These are phyloP conservation scores for Turdus rufiventris DNA, from an alignment of 2,113 vertebrate genomes.

Conservation along the genomic window DNA sequence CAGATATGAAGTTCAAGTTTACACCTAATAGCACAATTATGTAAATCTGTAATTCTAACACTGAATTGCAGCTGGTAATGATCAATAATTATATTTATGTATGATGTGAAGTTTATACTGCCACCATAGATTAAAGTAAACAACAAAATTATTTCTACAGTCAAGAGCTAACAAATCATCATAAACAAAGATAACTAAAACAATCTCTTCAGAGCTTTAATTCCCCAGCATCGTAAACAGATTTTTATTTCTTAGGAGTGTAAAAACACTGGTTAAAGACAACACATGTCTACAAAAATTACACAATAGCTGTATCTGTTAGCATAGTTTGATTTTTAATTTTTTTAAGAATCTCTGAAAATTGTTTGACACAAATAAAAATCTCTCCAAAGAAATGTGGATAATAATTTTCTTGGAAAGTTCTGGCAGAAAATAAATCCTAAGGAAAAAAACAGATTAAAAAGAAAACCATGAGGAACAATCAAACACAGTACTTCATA, in stretches of 20 bases:
- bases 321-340: neutral
- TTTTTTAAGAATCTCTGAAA: conserved; percentile 14
- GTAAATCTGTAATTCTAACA: conserved; percentile 81
- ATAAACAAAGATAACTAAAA: conserved; percentile 74
- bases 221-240: conserved; percentile 64
- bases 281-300: conserved; percentile 46
- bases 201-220: conserved; percentile 73
- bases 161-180: conserved; percentile 75
- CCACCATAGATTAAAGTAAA: conserved; percentile 80
- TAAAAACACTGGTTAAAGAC: conserved; percentile 61
- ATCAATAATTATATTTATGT: conserved; percentile 84
- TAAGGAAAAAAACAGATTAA: neutral
- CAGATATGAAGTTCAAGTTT: conserved; percentile 80
- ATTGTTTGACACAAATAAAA: conserved; percentile 2
- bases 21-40: conserved; percentile 82
- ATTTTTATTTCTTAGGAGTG: conserved; percentile 67
- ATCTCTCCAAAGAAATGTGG: conserved; percentile 1
- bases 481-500: neutral
- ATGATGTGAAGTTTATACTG: conserved; percentile 78
- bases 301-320: neutral
- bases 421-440: conserved; percentile 5
- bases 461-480: neutral
- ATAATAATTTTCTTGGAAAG: conserved; percentile 19
- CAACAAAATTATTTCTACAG: conserved; percentile 78
- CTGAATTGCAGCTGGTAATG: conserved; percentile 82